These are phyloP conservation scores for Callipepla californica DNA, from an alignment of 2,113 vertebrate genomes.

Conservation along the genomic window DNA sequence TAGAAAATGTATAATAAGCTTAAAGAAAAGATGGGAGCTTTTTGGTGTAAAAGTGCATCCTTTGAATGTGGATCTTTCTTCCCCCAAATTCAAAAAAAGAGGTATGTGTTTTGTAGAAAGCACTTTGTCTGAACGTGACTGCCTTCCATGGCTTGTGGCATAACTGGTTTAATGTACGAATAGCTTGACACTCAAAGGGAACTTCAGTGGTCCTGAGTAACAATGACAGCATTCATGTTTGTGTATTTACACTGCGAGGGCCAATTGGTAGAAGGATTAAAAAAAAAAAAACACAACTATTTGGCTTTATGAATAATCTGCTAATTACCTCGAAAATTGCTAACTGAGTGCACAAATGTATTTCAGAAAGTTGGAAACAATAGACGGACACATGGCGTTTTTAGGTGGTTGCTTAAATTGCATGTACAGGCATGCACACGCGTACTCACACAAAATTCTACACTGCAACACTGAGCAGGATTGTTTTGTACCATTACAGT, in stretches of 20 bases:
- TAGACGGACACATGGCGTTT: neutral
- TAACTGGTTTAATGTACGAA: neutral
- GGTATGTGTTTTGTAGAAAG: neutral
- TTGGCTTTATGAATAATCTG: neutral
- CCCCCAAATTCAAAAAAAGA: neutral
- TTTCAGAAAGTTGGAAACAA: neutral
- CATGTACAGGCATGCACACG: neutral
- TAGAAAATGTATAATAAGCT: slow-evolving; percentile 3
- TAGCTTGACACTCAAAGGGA: neutral
- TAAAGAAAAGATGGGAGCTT: neutral
- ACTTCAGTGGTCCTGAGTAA: neutral
- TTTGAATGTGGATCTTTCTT: neutral
- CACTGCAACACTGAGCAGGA: neutral
- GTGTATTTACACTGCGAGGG: neutral
- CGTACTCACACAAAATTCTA: no score
- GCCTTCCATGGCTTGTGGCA: neutral
- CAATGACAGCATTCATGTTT: slow-evolving; percentile 39
- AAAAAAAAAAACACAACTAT: neutral
- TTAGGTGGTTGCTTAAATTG: neutral
- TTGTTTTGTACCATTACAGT: neutral
- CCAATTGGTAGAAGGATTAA: neutral
- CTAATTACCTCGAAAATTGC: slow-evolving; percentile 17
- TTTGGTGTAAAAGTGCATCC: neutral
- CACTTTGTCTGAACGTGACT: neutral
- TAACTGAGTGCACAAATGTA: neutral